Evolutionary conservation across 2,797 vertebrate genomes (phyloP).

Genomic region (Petrocephalus sullivani): DNA sequence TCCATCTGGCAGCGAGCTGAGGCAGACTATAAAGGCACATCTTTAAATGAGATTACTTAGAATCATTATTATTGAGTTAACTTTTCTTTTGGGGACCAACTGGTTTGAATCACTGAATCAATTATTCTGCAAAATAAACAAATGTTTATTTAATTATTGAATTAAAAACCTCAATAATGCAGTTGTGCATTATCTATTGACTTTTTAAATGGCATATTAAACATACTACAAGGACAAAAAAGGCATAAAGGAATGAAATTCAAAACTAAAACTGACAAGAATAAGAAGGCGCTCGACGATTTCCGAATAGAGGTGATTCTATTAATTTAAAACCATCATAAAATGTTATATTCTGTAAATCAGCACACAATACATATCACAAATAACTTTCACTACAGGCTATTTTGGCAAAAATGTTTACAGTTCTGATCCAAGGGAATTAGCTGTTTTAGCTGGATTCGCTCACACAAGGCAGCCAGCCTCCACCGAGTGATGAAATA

Average conservation of each 20-base stretch:
- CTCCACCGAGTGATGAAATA: neutral
- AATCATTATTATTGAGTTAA: conserved; percentile 2
- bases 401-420: neutral
- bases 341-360: neutral
- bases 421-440: neutral
- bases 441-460: neutral
- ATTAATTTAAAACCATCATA: neutral
- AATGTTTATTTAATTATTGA: conserved; percentile 5
- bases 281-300: neutral
- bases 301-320: neutral
- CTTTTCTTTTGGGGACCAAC: conserved; percentile 7
- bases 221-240: neutral
- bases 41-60: neutral
- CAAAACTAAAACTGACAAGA: neutral
- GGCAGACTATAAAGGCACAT: neutral
- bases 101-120: neutral
- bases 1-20: neutral
- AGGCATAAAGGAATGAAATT: neutral
- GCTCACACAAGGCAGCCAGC: neutral
- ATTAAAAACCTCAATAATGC: neutral
- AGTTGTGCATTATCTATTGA: neutral
- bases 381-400: neutral
- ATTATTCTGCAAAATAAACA: neutral
- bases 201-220: conserved; percentile 3
- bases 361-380: neutral